Conservation (phyloP, 2,888 invertebrate species). For the Leucoma salicis region DNA sequence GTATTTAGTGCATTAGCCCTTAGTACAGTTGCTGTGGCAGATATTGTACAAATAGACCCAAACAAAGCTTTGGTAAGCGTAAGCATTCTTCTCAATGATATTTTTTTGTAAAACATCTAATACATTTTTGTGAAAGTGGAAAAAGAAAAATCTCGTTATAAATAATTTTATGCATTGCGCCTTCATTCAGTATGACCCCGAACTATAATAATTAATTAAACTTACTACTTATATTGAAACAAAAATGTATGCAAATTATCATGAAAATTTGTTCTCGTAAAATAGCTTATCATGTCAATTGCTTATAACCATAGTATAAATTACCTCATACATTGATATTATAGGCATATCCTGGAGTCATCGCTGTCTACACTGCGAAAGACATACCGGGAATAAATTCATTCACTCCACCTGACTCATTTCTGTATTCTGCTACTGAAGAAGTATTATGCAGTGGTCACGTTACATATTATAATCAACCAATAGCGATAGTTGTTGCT, state of each 20-base stretch:
- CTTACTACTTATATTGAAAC: no score
- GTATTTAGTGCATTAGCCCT: constrained; percentile 85
- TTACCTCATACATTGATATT: background rate
- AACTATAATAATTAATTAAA: no score
- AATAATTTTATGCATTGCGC: no score
- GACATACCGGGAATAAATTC: constrained; percentile 86
- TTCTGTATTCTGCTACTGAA: constrained; percentile 46
- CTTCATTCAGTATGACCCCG: no score
- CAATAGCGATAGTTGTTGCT: constrained; percentile 79
- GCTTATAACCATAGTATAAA: no score
- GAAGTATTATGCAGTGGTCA: constrained; percentile 59
- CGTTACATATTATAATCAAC: constrained; percentile 52
- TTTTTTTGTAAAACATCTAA: no score
- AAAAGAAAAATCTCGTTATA: no score
- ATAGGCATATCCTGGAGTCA: constrained; percentile 75
- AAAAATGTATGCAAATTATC: no score
- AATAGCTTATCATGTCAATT: no score
- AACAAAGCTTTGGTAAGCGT: constrained; percentile 81
- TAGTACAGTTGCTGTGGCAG: constrained; percentile 71
- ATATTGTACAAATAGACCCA: constrained; percentile 80
- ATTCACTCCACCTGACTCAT: constrained; percentile 54
- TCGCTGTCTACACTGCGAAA: constrained; percentile 82
- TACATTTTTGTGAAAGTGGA: no score
- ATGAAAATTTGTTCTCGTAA: no score
- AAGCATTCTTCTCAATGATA: no score